Evolutionary conservation across 2,888 invertebrate genomes (phyloP), one percentile per base, ranked within the genome.

Genomic region (Erebia palarica): DNA sequence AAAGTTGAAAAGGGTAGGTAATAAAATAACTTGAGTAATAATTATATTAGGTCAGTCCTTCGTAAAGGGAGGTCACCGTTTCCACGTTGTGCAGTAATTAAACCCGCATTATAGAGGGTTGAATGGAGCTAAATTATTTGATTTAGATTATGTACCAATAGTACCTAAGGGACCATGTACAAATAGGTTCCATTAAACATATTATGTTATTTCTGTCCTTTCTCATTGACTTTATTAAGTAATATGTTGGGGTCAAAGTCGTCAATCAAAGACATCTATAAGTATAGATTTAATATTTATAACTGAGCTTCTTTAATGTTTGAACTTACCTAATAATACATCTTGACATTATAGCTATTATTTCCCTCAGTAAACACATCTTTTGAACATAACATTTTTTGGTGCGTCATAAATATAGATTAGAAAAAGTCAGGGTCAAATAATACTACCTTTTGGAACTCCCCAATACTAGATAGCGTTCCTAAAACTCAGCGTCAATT

Each of bases 71-170:
- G 57, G 57, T 66, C 65, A n/a, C 13, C 65, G 16, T 65, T 55
- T 53, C 18, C 53, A 65, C 55, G 42, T 65, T 42, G 42, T 13
- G 44, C 53, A 65, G 65, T 58, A 66, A 58, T 58, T 47, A 66
- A 57, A 47, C 66, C 57, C 47, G 47, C 13, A 66, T 58, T 66
- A 66, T 13, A 21, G 16, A 57, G 66, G 66, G 66, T 66, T 58
- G 47, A 66, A 21, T 58, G 66, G 21, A 21, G 57, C 58, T n/a
- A 57, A 21, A 57, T 65, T 65, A 65, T 65, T 57, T 65, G 57
- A 65, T 65, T 65, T 53, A 42, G 42, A 57, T 65, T 57, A 44
- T 57, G 27, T 27, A 7, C 36, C 65, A 53, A 36, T 65, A 21
- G 16, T 51, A n/a, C n/a, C n/a, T n/a, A 57, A 55, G 42, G 44